phyloP scores from a whole-genome alignment of 2,113 vertebrate genomes.

The Campylorhamphus procurvoides region DNA sequence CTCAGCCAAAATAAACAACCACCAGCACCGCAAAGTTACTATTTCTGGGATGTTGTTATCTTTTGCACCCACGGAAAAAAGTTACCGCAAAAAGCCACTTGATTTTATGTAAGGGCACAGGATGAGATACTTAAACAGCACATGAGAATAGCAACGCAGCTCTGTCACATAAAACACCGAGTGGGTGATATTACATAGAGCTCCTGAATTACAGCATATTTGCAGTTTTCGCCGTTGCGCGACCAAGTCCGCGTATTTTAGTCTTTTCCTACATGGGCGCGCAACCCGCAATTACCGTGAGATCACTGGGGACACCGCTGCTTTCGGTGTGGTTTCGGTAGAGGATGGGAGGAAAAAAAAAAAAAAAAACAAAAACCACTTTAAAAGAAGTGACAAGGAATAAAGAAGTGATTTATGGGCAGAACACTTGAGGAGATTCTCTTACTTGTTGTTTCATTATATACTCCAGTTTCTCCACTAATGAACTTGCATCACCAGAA shows the following conservation, averaged over 20 bases:
- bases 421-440: not conserved
- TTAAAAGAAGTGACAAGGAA: not conserved
- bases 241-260: not conserved
- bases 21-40: no score
- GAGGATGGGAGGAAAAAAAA: not conserved
- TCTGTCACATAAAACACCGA: fast-evolving
- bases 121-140: not conserved
- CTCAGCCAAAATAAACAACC: not conserved
- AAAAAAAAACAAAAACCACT: not conserved
- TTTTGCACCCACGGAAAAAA: not conserved
- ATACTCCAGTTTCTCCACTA: constrained; percentile 69
- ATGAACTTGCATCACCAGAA: not conserved
- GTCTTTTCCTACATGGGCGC: fast-evolving
- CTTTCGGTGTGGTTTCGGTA: fast-evolving
- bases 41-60: not conserved
- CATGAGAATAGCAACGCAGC: not conserved
- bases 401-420: not conserved
- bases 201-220: not conserved
- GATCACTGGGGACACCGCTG: not conserved
- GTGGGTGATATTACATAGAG: fast-evolving
- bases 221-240: not conserved
- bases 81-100: not conserved
- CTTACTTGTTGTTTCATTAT: constrained; percentile 77
- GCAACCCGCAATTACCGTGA: no score
- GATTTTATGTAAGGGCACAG: no score